Evolutionary conservation across 1,140 invertebrate species (phyloP).

Genomic region (Samia ricini): DNA sequence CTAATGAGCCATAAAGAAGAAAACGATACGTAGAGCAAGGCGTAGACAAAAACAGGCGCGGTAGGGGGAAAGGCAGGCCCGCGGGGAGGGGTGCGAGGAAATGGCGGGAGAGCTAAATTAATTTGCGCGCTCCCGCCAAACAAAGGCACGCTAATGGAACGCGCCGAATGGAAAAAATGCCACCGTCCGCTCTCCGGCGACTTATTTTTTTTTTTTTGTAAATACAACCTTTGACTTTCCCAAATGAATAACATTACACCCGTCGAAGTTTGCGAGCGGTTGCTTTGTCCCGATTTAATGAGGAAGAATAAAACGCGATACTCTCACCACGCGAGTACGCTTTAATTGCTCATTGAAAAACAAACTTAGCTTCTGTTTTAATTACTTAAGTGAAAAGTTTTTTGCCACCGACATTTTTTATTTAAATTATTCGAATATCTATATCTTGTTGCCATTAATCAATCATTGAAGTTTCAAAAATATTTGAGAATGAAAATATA

Average conservation of each 20-base stretch:
- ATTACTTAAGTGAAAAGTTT: slow-evolving; percentile 40
- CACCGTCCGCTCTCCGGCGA: slow-evolving; percentile 74
- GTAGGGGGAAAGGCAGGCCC: slow-evolving; percentile 44
- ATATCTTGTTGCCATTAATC: no score
- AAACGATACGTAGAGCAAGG: slow-evolving; percentile 75
- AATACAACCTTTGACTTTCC: slow-evolving; percentile 76
- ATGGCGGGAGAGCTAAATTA: slow-evolving; percentile 77
- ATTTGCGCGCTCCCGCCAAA: slow-evolving; percentile 77
- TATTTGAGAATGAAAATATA: slow-evolving; percentile 1
- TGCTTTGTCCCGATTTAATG: slow-evolving; percentile 72
- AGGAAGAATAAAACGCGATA: slow-evolving; percentile 56
- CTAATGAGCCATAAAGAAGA: slow-evolving; percentile 78
- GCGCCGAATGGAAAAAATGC: slow-evolving; percentile 77
- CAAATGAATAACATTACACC: slow-evolving; percentile 74
- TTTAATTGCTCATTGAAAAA: slow-evolving; percentile 49
- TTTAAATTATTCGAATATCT: neutral
- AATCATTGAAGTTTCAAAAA: no score
- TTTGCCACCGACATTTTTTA: slow-evolving; percentile 2
- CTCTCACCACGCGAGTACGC: slow-evolving; percentile 36
- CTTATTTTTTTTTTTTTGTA: slow-evolving; percentile 72
- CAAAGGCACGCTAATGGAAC: slow-evolving; percentile 77
- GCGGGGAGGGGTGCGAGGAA: slow-evolving; percentile 60
- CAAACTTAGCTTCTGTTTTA: slow-evolving; percentile 41
- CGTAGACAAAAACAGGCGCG: slow-evolving; percentile 72
- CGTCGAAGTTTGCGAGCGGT: slow-evolving; percentile 57